Evolutionary conservation across 2,113 vertebrate species (phyloP).

Genomic region (Nicator chloris): DNA sequence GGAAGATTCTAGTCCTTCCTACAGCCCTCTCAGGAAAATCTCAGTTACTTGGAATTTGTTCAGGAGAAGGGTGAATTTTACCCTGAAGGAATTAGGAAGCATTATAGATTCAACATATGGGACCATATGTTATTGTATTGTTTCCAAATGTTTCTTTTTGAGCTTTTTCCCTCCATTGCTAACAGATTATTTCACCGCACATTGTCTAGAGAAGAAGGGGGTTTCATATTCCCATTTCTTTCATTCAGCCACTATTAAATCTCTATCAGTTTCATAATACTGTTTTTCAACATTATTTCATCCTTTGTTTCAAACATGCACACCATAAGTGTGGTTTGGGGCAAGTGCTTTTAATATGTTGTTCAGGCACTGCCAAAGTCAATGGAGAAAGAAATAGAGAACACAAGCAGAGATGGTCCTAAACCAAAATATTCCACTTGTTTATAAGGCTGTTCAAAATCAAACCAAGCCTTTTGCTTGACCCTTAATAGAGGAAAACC

Average conservation of each 20-base stretch:
- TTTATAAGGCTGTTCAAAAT: neutral
- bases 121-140: constrained; percentile 48
- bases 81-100: constrained; percentile 17
- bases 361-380: neutral
- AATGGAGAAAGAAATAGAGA: neutral
- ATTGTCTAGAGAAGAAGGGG: constrained; percentile 14
- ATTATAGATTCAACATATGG: constrained; percentile 29
- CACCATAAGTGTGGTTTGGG: neutral
- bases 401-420: neutral
- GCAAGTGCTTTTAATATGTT: constrained; percentile 19
- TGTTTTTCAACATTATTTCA: constrained; percentile 36
- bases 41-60: constrained; percentile 31
- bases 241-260: constrained; percentile 33
- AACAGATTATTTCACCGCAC: constrained; percentile 16
- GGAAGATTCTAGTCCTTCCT: neutral
- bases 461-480: neutral
- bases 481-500: neutral
- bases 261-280: constrained; percentile 31
- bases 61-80: constrained; percentile 22
- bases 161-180: neutral
- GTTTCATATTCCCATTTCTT: constrained; percentile 28
- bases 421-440: neutral
- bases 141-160: constrained; percentile 56
- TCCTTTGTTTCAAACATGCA: constrained; percentile 28
- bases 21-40: neutral